Conservation (phyloP, 2,888 invertebrate genomes). For the Schrankia costaestrigalis region DNA sequence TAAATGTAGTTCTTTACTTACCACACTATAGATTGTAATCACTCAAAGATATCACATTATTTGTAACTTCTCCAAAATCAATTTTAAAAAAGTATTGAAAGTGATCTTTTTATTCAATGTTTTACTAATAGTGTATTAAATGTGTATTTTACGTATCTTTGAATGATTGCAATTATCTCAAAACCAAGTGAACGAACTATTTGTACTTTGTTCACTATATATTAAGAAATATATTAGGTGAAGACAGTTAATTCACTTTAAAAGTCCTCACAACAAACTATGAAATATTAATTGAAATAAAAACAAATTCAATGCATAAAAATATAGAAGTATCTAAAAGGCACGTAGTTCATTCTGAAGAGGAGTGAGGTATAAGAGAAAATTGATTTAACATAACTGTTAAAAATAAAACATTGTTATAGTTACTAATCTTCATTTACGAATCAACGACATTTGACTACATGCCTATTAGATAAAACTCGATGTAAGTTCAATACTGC, state of each 20-base stretch:
- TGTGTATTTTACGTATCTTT: slow-evolving; percentile 11
- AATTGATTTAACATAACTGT: no score
- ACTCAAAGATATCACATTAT: slow-evolving; percentile 16
- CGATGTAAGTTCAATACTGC: slow-evolving; percentile 16
- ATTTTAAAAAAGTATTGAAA: no score
- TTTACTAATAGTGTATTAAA: not conserved
- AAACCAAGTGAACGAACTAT: slow-evolving; percentile 44
- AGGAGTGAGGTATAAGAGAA: no score
- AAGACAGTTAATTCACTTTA: slow-evolving; percentile 27
- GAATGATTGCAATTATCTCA: slow-evolving; percentile 30
- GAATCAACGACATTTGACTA: slow-evolving; percentile 8
- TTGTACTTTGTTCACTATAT: slow-evolving; percentile 64
- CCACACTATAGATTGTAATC: slow-evolving; percentile 37
- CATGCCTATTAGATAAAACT: slow-evolving; percentile 22
- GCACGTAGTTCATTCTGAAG: slow-evolving; percentile 21
- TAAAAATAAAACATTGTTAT: no score
- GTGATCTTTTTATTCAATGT: no score
- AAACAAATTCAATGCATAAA: slow-evolving; percentile 5
- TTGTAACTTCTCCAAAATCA: no score
- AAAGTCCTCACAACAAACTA: no score
- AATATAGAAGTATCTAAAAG: slow-evolving; percentile 24
- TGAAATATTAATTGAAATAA: slow-evolving; percentile 1
- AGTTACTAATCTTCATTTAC: slow-evolving; percentile 5
- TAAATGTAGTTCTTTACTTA: slow-evolving; percentile 55
- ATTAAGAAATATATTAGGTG: slow-evolving; percentile 19